Conservation (phyloP, 92 coral and sea anemone genomes). For the Pocillopora meandrina region DNA sequence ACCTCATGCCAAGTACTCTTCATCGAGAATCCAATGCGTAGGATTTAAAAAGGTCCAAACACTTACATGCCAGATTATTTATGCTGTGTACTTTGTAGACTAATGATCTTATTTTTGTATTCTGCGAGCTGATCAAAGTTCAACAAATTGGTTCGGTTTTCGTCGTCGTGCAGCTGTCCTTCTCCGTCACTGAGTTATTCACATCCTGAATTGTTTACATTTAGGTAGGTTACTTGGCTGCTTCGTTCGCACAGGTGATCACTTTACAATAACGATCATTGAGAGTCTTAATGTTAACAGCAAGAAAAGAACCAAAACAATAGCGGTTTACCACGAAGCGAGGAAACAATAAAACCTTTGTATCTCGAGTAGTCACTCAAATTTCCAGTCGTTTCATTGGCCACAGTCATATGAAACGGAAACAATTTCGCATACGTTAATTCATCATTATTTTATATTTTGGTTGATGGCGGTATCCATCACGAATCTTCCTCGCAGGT, state of each 20-base stretch:
- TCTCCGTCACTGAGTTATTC: neutral
- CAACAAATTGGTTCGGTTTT: no score
- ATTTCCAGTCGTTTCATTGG: constrained; percentile 28
- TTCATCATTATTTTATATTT: constrained; percentile 24
- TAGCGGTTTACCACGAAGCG: constrained; percentile 22
- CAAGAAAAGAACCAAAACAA: neutral
- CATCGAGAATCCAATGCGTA: no score
- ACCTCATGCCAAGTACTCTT: no score
- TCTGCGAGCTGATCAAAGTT: no score
- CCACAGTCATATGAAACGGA: neutral
- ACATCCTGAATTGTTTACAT: neutral
- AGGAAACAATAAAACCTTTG: constrained; percentile 16
- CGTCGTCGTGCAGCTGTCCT: no score
- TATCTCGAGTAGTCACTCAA: neutral
- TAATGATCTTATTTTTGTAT: no score
- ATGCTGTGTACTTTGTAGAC: no score
- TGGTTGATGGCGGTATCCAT: constrained; percentile 12
- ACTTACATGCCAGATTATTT: no score
- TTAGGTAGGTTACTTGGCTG: neutral
- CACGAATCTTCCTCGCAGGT: constrained; percentile 2
- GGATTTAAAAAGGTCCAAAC: no score
- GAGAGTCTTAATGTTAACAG: constrained; percentile 19
- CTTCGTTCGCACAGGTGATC: constrained; percentile 9
- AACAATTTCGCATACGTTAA: constrained; percentile 23
- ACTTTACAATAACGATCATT: neutral